Conservation (phyloP, 1,140 invertebrate species). For the Anastrepha obliqua region DNA sequence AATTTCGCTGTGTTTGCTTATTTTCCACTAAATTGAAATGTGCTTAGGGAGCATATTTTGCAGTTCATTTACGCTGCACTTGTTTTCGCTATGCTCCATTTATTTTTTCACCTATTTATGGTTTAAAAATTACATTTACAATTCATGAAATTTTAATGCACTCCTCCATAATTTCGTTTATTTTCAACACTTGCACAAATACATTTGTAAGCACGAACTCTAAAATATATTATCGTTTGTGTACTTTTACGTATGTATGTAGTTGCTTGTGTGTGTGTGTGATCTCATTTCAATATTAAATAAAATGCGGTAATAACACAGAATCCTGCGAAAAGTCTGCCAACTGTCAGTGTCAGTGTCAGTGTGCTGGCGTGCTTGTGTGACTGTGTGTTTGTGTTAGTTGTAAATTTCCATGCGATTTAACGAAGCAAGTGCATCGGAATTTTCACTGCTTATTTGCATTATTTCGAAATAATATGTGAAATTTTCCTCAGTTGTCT, state of each 20-base stretch:
- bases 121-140: slow-evolving; percentile 38
- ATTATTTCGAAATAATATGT: not conserved
- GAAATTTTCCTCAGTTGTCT: not conserved
- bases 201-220: no score
- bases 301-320: not conserved
- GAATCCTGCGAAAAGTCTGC: not conserved
- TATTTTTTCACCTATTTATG: slow-evolving; percentile 11
- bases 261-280: not conserved
- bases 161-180: slow-evolving; percentile 11
- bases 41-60: slow-evolving; percentile 30
- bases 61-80: slow-evolving; percentile 31
- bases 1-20: slow-evolving; percentile 22
- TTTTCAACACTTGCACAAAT: not conserved
- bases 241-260: not conserved
- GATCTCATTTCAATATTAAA: not conserved
- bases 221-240: not conserved
- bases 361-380: not conserved
- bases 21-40: slow-evolving; percentile 18
- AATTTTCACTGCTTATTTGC: not conserved
- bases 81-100: not conserved
- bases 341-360: not conserved
- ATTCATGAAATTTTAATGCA: slow-evolving; percentile 21
- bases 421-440: not conserved
- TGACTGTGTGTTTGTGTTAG: not conserved
- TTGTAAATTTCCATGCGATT: not conserved